phyloP scores from a whole-genome alignment of 1,140 invertebrate genomes.

The Lanistes nyassanus region DNA sequence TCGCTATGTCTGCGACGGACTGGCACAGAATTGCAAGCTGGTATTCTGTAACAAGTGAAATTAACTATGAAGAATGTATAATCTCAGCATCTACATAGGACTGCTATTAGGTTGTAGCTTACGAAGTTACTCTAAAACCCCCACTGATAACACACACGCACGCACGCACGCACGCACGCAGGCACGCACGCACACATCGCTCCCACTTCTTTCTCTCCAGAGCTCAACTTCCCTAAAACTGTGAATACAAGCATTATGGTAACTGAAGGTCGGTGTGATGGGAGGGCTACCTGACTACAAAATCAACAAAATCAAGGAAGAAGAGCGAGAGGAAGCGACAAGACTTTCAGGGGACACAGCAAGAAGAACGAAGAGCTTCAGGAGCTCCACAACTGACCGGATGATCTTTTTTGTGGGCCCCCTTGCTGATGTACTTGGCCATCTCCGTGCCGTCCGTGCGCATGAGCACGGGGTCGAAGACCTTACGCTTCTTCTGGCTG shows the following conservation, averaged over 20 bases:
- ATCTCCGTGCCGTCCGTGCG: slow-evolving; percentile 88
- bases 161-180: neutral
- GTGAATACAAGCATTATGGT: too few relatives aligned
- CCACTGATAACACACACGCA: slow-evolving; percentile 21
- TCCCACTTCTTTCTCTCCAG: too few relatives aligned
- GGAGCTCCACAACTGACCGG: slow-evolving; percentile 25
- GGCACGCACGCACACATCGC: neutral
- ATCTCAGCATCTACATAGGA: too few relatives aligned
- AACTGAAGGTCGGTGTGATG: too few relatives aligned
- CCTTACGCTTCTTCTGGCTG: slow-evolving; percentile 75
- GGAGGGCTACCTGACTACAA: too few relatives aligned
- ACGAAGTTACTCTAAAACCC: too few relatives aligned
- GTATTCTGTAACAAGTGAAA: too few relatives aligned
- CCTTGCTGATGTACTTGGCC: slow-evolving; percentile 73
- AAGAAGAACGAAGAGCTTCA: neutral
- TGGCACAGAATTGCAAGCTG: too few relatives aligned
- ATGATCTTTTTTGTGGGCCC: slow-evolving; percentile 20
- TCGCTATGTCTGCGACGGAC: too few relatives aligned
- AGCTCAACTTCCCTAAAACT: too few relatives aligned
- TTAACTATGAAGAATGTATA: too few relatives aligned
- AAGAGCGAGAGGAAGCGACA: neutral
- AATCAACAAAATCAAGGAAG: neutral
- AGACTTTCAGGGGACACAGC: neutral
- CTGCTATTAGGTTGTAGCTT: too few relatives aligned
- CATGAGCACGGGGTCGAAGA: slow-evolving; percentile 86